Conservation (phyloP, 2,888 invertebrate genomes). For the Arctia plantaginis region DNA sequence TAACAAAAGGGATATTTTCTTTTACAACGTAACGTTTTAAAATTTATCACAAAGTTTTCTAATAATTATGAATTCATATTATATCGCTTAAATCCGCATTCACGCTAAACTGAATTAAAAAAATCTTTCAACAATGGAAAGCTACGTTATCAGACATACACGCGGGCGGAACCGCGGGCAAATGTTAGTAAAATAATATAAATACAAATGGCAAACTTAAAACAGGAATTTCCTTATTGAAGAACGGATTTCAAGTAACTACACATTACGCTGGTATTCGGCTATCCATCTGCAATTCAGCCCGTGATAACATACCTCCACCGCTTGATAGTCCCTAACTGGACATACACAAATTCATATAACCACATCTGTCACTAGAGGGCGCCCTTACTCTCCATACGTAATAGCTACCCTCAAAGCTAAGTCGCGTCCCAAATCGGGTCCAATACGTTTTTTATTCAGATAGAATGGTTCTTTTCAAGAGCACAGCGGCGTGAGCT, state of each 20-base stretch:
- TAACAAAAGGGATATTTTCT: too few species aligned
- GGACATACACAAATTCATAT: conserved; percentile 3
- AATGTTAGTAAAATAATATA: too few species aligned
- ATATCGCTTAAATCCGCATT: too few species aligned
- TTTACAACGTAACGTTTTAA: too few species aligned
- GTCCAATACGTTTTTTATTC: conserved; percentile 67
- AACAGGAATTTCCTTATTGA: background rate
- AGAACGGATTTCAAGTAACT: background rate
- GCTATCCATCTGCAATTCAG: background rate
- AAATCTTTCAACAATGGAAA: too few species aligned
- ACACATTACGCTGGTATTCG: background rate
- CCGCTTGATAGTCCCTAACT: background rate
- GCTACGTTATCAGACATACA: too few species aligned
- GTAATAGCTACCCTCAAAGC: conserved; percentile 60
- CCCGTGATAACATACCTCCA: background rate
- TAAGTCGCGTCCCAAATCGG: conserved; percentile 62
- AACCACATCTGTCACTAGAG: conserved; percentile 40
- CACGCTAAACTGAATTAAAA: too few species aligned
- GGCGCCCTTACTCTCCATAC: conserved; percentile 46
- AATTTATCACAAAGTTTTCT: too few species aligned
- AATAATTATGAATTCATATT: too few species aligned
- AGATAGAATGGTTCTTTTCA: conserved; percentile 68
- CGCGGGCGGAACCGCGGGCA: too few species aligned
- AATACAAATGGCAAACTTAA: background rate
- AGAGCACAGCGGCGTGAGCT: conserved; percentile 67